phyloP scores from a whole-genome alignment of 2,888 invertebrate genomes.

The Dasypogon diadema region DNA sequence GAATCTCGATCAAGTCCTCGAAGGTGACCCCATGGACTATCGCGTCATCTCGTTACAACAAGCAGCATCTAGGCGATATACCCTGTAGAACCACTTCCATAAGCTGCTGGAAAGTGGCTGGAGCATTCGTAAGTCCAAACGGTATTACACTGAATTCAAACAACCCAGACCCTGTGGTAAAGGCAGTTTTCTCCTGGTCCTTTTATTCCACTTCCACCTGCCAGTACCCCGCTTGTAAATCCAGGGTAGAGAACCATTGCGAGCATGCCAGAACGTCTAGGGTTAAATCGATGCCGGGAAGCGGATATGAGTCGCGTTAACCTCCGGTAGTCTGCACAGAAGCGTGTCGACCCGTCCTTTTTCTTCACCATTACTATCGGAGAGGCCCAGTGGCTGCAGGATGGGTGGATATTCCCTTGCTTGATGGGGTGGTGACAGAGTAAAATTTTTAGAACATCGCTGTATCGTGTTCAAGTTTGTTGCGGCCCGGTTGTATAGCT shows the following conservation, averaged over 20 bases:
- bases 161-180: background rate
- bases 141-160: background rate
- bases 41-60: background rate
- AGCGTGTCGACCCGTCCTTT: background rate
- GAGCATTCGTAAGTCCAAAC: background rate
- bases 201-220: background rate
- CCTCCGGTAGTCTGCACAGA: background rate
- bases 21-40: background rate
- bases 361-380: background rate
- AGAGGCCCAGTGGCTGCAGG: background rate
- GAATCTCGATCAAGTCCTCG: background rate
- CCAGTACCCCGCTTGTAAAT: background rate
- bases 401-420: background rate
- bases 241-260: background rate
- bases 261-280: background rate
- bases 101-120: background rate
- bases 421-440: no score
- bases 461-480: no score
- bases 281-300: background rate
- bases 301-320: background rate
- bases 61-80: background rate
- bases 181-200: background rate
- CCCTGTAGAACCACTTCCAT: background rate
- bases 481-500: no score
- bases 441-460: no score